phyloP scores from a whole-genome alignment of 2,797 vertebrate genomes.

The Rousettus madagascariensis region DNA sequence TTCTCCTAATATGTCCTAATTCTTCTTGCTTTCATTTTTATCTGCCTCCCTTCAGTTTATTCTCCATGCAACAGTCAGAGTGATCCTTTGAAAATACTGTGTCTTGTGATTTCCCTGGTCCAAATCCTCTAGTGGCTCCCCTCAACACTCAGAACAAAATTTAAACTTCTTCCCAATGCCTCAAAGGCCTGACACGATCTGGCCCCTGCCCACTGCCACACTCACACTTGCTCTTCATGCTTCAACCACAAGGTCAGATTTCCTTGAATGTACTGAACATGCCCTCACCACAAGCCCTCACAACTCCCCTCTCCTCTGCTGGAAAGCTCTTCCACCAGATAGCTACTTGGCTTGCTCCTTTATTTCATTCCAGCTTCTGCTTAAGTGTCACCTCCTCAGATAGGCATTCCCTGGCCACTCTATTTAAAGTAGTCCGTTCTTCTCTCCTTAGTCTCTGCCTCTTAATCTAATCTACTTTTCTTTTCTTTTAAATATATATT shows the following conservation, averaged over 20 bases:
- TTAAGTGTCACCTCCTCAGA: background rate
- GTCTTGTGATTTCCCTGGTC: background rate
- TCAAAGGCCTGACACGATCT: background rate
- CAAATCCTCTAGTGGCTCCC: background rate
- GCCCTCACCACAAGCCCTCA: background rate
- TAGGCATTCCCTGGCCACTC: background rate
- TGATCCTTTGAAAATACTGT: background rate
- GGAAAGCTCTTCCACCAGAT: background rate
- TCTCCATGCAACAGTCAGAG: background rate
- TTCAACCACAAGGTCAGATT: background rate
- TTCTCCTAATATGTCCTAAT: background rate
- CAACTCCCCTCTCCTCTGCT: background rate
- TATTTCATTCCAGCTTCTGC: background rate
- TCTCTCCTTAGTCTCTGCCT: background rate
- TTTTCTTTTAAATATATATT: too few relatives aligned
- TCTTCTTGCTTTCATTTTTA: background rate
- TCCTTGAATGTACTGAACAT: background rate
- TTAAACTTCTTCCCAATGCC: background rate
- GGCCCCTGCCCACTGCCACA: background rate
- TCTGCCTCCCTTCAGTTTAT: background rate
- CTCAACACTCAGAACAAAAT: background rate
- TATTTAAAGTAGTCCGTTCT: background rate
- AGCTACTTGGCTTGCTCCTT: background rate
- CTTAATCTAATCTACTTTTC: background rate
- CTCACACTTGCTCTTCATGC: background rate